Conservation (phyloP, 2,113 vertebrate genomes). For the Ancistrus triradiatus region DNA sequence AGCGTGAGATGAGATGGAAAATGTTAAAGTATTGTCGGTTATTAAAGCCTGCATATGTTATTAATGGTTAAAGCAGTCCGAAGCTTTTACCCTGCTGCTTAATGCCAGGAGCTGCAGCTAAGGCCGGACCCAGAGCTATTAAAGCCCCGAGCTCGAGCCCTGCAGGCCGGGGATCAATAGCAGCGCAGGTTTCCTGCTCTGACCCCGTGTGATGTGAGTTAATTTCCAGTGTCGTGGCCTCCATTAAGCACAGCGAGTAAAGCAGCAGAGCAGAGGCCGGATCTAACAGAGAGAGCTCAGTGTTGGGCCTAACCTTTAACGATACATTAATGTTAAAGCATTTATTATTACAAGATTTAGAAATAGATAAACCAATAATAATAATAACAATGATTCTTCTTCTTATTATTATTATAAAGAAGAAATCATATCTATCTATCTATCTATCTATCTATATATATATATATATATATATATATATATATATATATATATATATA, state of each 20-base stretch:
- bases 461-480: too few species aligned
- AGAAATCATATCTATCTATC: too few species aligned
- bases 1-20: slow-evolving; percentile 17
- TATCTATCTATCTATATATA: too few species aligned
- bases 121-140: slow-evolving; percentile 27
- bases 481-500: too few species aligned
- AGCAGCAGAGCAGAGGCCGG: neutral
- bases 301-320: too few species aligned
- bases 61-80: slow-evolving; percentile 39
- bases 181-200: slow-evolving; percentile 20
- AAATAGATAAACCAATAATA: too few species aligned
- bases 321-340: too few species aligned
- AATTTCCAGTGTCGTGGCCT: slow-evolving; percentile 27
- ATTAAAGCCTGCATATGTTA: slow-evolving; percentile 35
- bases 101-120: slow-evolving; percentile 32
- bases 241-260: slow-evolving; percentile 29
- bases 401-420: too few species aligned
- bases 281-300: neutral
- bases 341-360: too few species aligned
- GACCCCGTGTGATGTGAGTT: slow-evolving; percentile 26
- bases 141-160: slow-evolving; percentile 23
- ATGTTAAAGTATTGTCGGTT: slow-evolving; percentile 3
- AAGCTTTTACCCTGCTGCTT: slow-evolving; percentile 34
- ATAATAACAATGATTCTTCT: too few species aligned
- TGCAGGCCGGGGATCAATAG: slow-evolving; percentile 11